phyloP scores from a whole-genome alignment of 2,113 vertebrate species.

The Oreochromis niloticus region DNA sequence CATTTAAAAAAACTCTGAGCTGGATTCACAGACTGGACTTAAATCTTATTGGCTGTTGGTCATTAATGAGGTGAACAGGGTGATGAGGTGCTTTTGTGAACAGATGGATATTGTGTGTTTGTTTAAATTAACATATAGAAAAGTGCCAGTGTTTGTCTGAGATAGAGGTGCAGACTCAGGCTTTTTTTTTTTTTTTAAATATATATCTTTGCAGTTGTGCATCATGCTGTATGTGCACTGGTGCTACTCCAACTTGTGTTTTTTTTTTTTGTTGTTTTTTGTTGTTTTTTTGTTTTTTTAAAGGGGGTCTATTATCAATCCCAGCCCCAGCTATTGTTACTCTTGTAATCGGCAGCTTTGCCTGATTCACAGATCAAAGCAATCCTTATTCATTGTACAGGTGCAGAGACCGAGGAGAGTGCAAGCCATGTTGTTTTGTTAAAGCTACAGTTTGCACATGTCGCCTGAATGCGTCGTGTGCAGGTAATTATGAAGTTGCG shows the following conservation, averaged over 20 bases:
- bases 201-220: background rate
- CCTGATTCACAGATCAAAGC: background rate
- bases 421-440: background rate
- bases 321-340: background rate
- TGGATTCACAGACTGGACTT: background rate
- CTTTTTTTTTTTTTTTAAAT: background rate
- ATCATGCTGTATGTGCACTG: background rate
- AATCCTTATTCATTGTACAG: background rate
- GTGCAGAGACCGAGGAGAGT: background rate
- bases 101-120: background rate
- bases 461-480: fast-evolving
- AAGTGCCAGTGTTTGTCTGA: background rate
- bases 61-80: background rate
- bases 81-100: background rate
- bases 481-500: background rate
- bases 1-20: slow-evolving; percentile 34
- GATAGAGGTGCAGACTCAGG: background rate
- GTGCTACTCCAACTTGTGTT: background rate
- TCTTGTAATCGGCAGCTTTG: background rate
- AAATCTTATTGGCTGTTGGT: background rate
- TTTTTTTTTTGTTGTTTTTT: background rate
- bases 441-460: background rate
- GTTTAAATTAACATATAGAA: background rate
- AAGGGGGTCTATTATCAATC: background rate
- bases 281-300: background rate